Conservation (phyloP, 2,888 invertebrate genomes). For the Agrypnus murinus region DNA sequence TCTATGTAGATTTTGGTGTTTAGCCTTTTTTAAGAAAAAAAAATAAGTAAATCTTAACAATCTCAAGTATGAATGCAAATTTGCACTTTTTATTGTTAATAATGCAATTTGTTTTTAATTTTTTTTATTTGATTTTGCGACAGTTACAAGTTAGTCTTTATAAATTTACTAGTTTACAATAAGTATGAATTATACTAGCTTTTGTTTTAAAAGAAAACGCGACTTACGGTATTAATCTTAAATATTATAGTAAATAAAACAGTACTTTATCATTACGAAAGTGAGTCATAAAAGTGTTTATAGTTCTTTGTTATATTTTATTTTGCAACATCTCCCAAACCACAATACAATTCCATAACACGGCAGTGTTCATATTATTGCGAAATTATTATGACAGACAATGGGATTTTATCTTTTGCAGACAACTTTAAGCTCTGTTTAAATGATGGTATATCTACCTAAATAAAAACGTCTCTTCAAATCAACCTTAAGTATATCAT, state of each 20-base stretch:
- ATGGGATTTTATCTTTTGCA: constrained; percentile 11
- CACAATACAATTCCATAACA: constrained; percentile 2
- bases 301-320: not conserved
- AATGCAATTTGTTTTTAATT: too few relatives aligned
- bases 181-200: too few relatives aligned
- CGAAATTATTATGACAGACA: not conserved
- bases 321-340: constrained; percentile 1
- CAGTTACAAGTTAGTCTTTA: too few relatives aligned
- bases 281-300: constrained; percentile 3
- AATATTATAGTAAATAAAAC: constrained; percentile 14
- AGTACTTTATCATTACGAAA: constrained; percentile 1
- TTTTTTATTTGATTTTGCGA: too few relatives aligned
- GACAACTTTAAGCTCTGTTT: not conserved
- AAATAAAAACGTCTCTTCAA: not conserved
- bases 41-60: too few relatives aligned
- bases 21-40: too few relatives aligned
- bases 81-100: too few relatives aligned
- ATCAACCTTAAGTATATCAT: not conserved
- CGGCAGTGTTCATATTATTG: constrained; percentile 4
- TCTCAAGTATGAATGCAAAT: too few relatives aligned
- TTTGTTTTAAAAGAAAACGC: too few relatives aligned
- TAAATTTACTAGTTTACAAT: too few relatives aligned
- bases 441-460: not conserved
- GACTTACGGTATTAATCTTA: not conserved
- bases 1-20: too few relatives aligned